A percentile compares a stretch with the other conserved stretches of the same genome.
Conservation (phyloP, 2,113 vertebrate species). For the Calidris pugnax region DNA sequence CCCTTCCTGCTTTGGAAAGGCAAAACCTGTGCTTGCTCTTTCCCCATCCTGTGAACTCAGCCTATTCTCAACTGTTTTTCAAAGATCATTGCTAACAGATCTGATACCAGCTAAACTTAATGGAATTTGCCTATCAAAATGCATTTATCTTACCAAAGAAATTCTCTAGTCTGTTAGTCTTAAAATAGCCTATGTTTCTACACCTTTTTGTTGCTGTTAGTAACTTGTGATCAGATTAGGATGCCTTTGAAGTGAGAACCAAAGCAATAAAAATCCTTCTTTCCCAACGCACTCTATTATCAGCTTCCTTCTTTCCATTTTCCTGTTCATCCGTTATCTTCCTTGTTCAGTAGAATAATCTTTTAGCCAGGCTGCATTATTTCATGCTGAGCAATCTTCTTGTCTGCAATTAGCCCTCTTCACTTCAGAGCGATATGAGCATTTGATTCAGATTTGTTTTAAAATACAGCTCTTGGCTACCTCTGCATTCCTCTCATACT, state of each 20-base stretch:
- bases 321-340: background rate
- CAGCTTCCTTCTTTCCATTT: background rate
- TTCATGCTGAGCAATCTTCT: background rate
- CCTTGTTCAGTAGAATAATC: background rate
- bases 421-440: background rate
- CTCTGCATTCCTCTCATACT: background rate
- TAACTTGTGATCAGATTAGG: background rate
- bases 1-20: background rate
- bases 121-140: background rate
- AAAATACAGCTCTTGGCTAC: background rate
- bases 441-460: background rate
- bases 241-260: background rate
- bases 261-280: background rate
- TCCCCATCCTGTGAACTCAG: background rate
- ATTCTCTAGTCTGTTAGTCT: background rate
- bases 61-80: background rate
- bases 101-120: background rate
- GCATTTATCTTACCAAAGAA: background rate
- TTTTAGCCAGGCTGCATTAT: background rate
- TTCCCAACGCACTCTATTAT: background rate
- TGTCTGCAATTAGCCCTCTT: conserved; percentile 1
- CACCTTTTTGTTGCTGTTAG: background rate
- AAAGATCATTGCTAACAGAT: background rate
- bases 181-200: background rate
- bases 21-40: background rate